Base-by-base conservation (phyloP, 1,140 invertebrate species). In the Pararge aegeria region DNA sequence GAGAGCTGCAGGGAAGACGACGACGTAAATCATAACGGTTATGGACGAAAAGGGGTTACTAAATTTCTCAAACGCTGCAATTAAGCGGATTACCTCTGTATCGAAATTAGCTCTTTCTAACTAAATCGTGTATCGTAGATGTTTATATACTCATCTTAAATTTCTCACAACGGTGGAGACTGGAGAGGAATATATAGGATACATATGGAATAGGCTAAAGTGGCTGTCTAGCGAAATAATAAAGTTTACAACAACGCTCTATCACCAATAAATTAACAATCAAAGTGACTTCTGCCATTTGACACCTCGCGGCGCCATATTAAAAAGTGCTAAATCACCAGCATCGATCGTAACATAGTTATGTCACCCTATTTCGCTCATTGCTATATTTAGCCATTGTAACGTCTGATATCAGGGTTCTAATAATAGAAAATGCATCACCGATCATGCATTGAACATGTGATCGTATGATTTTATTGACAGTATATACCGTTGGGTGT, bases 381-480 rank as follows among this genome's bases (percentile, higher is more conserved):
- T 58, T 58, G 55, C 46, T 51, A 58, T 51, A 51, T 51, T 51
- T 58, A 58, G 55, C 13, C 34, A 37, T 46, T 49, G 49, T 24
- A 42, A 19, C 16, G 46, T 42, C 24, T 44, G 34, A 52, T 60
- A 49, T 49, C 46, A 49, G 46, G 20, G 24, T 55, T 58, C 55
- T 58, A 58, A 58, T 58, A 58, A 58, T 58, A 58, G 55, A 58
- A 58, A 58, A 58, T 58, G 55, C 55, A 58, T 58, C 55, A 58
- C 55, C 55, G 51, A 64, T 56, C 58, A 56, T 63, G 51, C 54
- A 63, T 58, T 64, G 49, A 37, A 51, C 52, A 30, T 53, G 62
- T 48, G 51, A 57, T 56, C 46, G 24, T 49, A 29, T 49, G 46
- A 49, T 49, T 49, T 49, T 49, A 49, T 49, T 49, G 46, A 49